Evolutionary conservation across 2,888 invertebrate species (phyloP).

Genomic region (Aphidoletes aphidimyza): DNA sequence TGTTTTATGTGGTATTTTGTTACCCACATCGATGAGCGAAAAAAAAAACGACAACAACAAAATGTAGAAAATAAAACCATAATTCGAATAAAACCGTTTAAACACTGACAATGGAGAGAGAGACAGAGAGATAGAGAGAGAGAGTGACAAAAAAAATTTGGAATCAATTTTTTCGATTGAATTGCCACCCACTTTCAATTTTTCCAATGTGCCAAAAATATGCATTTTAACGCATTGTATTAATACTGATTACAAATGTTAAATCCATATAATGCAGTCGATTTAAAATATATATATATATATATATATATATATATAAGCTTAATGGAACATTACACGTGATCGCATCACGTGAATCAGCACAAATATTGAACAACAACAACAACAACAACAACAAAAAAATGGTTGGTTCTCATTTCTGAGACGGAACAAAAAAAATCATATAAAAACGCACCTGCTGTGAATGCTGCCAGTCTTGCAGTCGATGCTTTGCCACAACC

Average conservation of each 20-base stretch:
- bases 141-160: background rate
- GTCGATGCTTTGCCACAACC: slow-evolving; percentile 90
- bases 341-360: background rate
- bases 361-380: background rate
- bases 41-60: background rate
- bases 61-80: background rate
- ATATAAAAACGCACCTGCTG: slow-evolving; percentile 72
- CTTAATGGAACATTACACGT: background rate
- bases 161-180: slow-evolving; percentile 19
- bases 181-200: slow-evolving; percentile 13
- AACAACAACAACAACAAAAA: slow-evolving; percentile 16
- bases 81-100: background rate
- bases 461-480: slow-evolving; percentile 82
- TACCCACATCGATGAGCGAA: background rate
- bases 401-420: background rate
- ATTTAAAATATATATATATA: background rate
- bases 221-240: background rate
- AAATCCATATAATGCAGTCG: slow-evolving; percentile 4
- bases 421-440: too few relatives aligned
- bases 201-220: slow-evolving; percentile 21
- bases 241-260: slow-evolving; percentile 32
- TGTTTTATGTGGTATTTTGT: slow-evolving; percentile 59
- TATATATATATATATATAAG: too few relatives aligned
- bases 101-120: background rate
- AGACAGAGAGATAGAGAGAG: too few relatives aligned